Base-by-base conservation (phyloP, 2,113 vertebrate species). In the Tyto alba region DNA sequence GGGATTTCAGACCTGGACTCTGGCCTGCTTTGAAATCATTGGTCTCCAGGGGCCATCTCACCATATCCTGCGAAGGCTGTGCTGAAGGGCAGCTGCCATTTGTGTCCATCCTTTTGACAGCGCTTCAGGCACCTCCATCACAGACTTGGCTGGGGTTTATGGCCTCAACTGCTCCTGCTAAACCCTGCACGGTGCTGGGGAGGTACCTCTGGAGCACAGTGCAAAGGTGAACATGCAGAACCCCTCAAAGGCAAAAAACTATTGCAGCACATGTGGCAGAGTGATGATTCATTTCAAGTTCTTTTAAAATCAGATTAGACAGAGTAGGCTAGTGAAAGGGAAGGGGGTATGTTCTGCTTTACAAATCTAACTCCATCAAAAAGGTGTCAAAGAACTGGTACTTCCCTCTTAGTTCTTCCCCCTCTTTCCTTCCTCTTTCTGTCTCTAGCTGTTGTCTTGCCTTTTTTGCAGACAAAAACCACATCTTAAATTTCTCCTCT, bases 381-480 rank as follows among this genome's bases (percentile, higher is more conserved):
- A 96, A 97, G 97, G 89, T 96, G 95, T 97, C 95, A 88, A 96
- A 96, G 92, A 75, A 32, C 72, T 56, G 87, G 72, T 67, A 94
- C 97, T 97, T 97, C 96, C 97, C 78, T 90, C 93, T 96, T 89
- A 30, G 11, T 82, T 69, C 95, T 95, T 95, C 89, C 91, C 47
- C 72, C 91, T 95, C 92, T 84, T 93, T 95, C 88, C 96, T 96
- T 97, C 96, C 95, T 52, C 93, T 96, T 97, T 97, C 82, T 97
- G n/a, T 6, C 87, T 66, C 80, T 80, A 76, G 80, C 73, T 87
- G 67, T 38, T 77, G 71, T 96, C 87, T 93, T 80, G 95, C 85
- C 88, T 19, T 79, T 85, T 75, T 76, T 71, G 60, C 84, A 92
- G 55, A 74, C 78, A 95, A 90, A 97, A 16, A 5, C 86, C 92